Base-by-base conservation (phyloP, 2,888 invertebrate genomes). In the Drosophila fungiperda region DNA sequence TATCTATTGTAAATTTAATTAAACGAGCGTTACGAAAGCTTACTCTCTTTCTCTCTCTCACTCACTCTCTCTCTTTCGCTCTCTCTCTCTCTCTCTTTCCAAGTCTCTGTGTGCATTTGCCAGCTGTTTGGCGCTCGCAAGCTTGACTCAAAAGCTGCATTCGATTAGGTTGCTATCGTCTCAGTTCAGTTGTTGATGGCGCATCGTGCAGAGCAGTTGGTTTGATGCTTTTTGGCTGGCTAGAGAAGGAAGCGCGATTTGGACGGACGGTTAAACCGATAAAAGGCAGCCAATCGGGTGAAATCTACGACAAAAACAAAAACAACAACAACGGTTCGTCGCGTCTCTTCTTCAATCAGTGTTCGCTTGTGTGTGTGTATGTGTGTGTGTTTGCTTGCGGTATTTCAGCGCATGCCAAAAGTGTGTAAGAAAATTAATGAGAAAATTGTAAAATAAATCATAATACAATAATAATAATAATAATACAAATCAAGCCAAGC, bases 141-240 rank as follows among this genome's bases (percentile, higher is more conserved):
- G 85, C 90, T 83, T 49, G 84, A 66, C 78, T 87, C 82, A 87
- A 83, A 87, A 90, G 87, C 89, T 90, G 72, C 66, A 33, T 29
- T 23, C 38, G 40, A 20, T 5, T 49, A 35, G 36, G 52, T 45
- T 45, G 38, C 64, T 48, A 40, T 38, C 32, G 73, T 60, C 26
- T n/a, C 8, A 38, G 55, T 38, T 82, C 75, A 82, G 82, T 82
- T 73, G 76, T 61, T 59, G 75, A 48, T 71, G 75, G 86, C 70
- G 75, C 48, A 71, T 83, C 68, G 73, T 61, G 73, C 63, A 50
- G 73, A 74, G 76, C 78, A 70, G 85, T 83, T 87, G 72, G 50
- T 26, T 57, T 71, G 17, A 50, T 38, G 68, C 26, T 66, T 58
- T 68, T 62, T 59, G 52, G 36, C 65, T 68, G 59, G 15, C 15